phyloP scores from a whole-genome alignment of 1,140 invertebrate species.

The Drosophila serrata region DNA sequence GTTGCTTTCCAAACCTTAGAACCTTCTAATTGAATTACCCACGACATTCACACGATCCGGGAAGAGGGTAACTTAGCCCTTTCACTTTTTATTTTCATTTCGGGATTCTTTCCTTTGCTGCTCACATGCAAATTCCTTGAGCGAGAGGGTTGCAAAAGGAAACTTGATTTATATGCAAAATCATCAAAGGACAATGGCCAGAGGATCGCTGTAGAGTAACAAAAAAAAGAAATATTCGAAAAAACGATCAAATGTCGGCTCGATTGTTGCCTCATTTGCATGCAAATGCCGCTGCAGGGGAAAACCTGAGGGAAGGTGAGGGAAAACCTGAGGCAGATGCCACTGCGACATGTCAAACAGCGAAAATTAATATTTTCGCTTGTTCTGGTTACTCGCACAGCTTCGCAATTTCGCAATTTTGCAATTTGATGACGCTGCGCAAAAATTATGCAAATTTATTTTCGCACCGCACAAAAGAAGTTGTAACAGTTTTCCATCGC shows the following conservation, averaged over 20 bases:
- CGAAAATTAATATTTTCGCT: conserved; percentile 81
- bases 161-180: conserved; percentile 79
- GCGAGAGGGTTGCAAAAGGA: conserved; percentile 73
- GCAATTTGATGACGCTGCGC: conserved; percentile 56
- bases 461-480: conserved; percentile 60
- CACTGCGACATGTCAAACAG: conserved; percentile 67
- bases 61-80: conserved; percentile 25
- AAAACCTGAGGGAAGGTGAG: conserved; percentile 23
- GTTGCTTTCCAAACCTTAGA: conserved; percentile 7
- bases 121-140: conserved; percentile 75
- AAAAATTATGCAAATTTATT: conserved; percentile 81
- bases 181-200: conserved; percentile 43
- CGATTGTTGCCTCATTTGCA: conserved; percentile 79
- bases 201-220: conserved; percentile 30
- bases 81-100: conserved; percentile 51
- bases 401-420: conserved; percentile 41
- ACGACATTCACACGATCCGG: conserved; percentile 59
- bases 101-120: not conserved
- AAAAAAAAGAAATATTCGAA: conserved; percentile 14
- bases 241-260: conserved; percentile 80
- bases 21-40: conserved; percentile 68
- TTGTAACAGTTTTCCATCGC: conserved; percentile 71
- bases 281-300: conserved; percentile 58
- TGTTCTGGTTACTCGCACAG: conserved; percentile 58
- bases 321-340: conserved; percentile 38